Evolutionary conservation across 2,888 invertebrate species (phyloP), one percentile per base, ranked within the genome.

Genomic region (Epinotia demarniana): DNA sequence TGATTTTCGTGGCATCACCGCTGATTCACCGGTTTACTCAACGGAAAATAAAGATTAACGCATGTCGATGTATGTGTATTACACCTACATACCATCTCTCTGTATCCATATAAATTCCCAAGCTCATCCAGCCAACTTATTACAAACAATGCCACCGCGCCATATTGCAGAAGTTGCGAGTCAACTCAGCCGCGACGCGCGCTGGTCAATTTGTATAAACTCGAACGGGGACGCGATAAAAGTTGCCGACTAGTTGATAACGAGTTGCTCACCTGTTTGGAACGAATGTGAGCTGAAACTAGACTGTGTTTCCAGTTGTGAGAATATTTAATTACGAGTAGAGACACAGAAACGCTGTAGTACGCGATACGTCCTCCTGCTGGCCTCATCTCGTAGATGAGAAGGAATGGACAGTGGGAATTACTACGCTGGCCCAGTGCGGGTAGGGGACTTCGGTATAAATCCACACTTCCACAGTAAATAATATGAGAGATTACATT

Each of bases 181-280:
- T 58, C 46, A 72, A 60, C 72, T 67, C 68, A 19, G 55, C 19
- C 39, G 39, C 55, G 23, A 39, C 63, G 63, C 62, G 63, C 70
- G 58, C 57, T 53, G 75, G 75, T 70, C 75, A 70, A 75, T 74
- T 69, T 74, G 74, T 63, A 74, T 63, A 63, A 74, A 69, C 64
- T 75, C 70, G 57, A 62, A 55, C 55, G 53, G 16, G 68, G 69
- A 57, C 64, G 64, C 70, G 75, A 75, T 75, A 70, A 75, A 70
- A 75, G 75, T 75, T 75, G 75, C 72, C 66, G 43, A 8, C 64
- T 23, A 75, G 75, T 75, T 60, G 75, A 70, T 75, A 74, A 75
- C 75, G 64, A 75, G 70, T 75, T 75, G 75, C 70, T 12, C 62
- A 70, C 70, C 58, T 74, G 74, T 57, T 58, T 57, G n/a, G 8